Percentiles rank a stretch among this genome's conserved stretches.
These are phyloP conservation scores for Drosophila sp. DNA, from an alignment of 1,140 invertebrate genomes.

Conservation along the genomic window DNA sequence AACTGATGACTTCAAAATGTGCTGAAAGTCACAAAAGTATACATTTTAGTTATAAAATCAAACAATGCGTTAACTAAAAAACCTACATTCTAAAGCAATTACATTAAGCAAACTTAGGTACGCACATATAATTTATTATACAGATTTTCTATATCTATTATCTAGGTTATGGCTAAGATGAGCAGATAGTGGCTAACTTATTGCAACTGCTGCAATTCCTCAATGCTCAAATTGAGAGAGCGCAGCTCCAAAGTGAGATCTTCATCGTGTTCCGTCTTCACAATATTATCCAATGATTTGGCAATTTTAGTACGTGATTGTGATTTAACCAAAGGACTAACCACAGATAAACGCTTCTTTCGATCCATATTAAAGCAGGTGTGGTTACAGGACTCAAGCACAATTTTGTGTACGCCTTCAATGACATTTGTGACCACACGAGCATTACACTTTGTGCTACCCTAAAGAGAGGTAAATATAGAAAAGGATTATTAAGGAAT, in stretches of 20 bases:
- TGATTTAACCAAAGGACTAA: slow-evolving; percentile 17
- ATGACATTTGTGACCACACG: slow-evolving; percentile 78
- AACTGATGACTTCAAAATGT: slow-evolving; percentile 38
- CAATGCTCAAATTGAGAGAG: slow-evolving; percentile 62
- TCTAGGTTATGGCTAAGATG: slow-evolving; percentile 38
- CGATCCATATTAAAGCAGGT: slow-evolving; percentile 69
- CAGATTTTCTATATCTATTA: slow-evolving; percentile 38
- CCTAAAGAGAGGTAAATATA: slow-evolving; percentile 43
- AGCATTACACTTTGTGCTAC: slow-evolving; percentile 81
- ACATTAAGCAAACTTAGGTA: slow-evolving; percentile 12
- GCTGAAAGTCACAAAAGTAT: slow-evolving; percentile 33
- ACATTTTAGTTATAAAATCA: slow-evolving; percentile 13
- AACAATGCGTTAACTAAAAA: not conserved
- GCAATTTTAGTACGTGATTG: slow-evolving; percentile 18
- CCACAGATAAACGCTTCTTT: slow-evolving; percentile 60
- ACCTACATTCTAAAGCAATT: not conserved
- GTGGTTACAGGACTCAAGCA: slow-evolving; percentile 73
- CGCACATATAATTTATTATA: slow-evolving; percentile 36
- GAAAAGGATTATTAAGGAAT: slow-evolving; percentile 4
- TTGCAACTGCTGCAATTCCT: slow-evolving; percentile 62
- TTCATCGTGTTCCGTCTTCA: slow-evolving; percentile 54
- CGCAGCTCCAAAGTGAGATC: slow-evolving; percentile 61
- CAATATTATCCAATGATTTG: slow-evolving; percentile 19
- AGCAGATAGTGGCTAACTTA: slow-evolving; percentile 14
- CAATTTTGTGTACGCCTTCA: slow-evolving; percentile 75